Evolutionary conservation across 2,113 vertebrate genomes (phyloP), one percentile per base, ranked within the genome.

Genomic region (Rhinoderma darwinii): DNA sequence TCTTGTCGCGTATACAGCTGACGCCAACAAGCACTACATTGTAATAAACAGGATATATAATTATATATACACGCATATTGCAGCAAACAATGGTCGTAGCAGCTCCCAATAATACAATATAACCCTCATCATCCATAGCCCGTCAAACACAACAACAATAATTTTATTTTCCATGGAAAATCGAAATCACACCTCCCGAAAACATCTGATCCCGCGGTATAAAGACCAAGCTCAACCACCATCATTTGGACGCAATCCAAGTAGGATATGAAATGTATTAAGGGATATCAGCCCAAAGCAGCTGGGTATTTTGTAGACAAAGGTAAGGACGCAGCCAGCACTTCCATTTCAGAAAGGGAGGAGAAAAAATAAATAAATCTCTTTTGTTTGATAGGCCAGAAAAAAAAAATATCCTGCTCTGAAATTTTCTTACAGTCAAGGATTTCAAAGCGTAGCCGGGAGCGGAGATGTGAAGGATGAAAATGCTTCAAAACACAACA

Each of bases 341-440:
- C 9, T 59, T 79, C 30, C 50, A 79, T 39, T 37, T 14, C 20
- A 47, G 63, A 50, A 27, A 11, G 27, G 27, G 61, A 63, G 12
- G 61, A 14, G 15, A 14, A 9, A 22, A 18, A 18, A 50, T 37
- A 44, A 47, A 41, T 17, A 47, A 50, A 82, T 70, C 35, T 20
- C 51, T n/a, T 81, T 81, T 41, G 35, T 81, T 35, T 37, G 54
- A 61, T 41, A 39, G 54, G 8, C 20, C 12, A 25, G n/a, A 54
- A 54, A 79, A 78, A n/a, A 59, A 61, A 66, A 30, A 66, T 30
- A 70, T 32, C 22, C 12, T 14, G 43, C 27, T 22, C 51, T 74
- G 50, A 63, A 50, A 85, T 77, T 85, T n/a, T 39, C 54, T 77
- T n/a, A 43, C 56, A 77, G 84, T 25, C 18, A 37, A 78, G 56